These are phyloP conservation scores for Corythucha ciliata DNA, from an alignment of 2,888 invertebrate genomes.

Conservation along the genomic window DNA sequence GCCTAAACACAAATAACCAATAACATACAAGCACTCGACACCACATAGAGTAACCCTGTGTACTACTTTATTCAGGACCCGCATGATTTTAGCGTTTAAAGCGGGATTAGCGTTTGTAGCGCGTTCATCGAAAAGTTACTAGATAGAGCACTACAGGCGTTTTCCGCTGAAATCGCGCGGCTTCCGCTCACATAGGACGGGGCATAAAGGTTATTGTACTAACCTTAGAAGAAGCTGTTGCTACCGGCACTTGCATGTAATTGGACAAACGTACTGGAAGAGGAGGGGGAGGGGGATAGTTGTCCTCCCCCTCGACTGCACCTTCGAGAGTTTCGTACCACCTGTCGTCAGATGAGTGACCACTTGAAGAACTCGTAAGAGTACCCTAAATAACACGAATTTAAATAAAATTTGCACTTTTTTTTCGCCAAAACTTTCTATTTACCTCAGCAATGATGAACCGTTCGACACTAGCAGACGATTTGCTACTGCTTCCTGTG, in stretches of 20 bases:
- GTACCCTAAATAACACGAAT: constrained; percentile 43
- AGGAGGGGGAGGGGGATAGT: constrained; percentile 44
- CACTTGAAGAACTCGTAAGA: constrained; percentile 54
- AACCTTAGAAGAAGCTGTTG: constrained; percentile 24
- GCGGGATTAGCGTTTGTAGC: too few species aligned
- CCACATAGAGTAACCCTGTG: too few species aligned
- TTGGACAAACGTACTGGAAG: constrained; percentile 44
- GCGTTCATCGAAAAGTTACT: too few species aligned
- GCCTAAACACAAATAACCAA: too few species aligned
- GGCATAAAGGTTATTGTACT: background rate
- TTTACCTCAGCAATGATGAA: constrained; percentile 43
- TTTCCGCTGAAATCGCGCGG: too few species aligned
- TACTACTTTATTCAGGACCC: too few species aligned
- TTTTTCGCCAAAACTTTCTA: constrained; percentile 5
- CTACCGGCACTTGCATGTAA: constrained; percentile 23
- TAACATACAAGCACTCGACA: too few species aligned
- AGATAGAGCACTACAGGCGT: too few species aligned
- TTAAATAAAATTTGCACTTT: background rate
- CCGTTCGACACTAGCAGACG: constrained; percentile 42
- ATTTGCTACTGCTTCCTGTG: constrained; percentile 53
- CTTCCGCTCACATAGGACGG: too few species aligned
- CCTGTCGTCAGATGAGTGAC: constrained; percentile 54
- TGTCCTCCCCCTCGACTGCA: constrained; percentile 33
- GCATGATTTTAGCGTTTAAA: too few species aligned
- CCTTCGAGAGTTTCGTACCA: constrained; percentile 50